Base-by-base conservation (phyloP, 2,113 vertebrate genomes). In the Poeciliopsis turrubarensis region DNA sequence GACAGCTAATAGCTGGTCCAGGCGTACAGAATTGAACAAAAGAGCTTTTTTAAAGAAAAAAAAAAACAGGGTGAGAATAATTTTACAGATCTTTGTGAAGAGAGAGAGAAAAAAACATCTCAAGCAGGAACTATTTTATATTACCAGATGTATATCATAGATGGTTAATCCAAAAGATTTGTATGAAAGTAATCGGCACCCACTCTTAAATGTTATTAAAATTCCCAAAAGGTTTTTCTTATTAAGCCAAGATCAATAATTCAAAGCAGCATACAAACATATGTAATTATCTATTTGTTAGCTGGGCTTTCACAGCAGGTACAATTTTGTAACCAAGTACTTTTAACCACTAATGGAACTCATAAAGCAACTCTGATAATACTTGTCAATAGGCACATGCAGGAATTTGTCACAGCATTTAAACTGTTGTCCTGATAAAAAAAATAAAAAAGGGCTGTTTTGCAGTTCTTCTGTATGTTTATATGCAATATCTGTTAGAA, bases 1-100 rank as follows among this genome's bases (percentile, higher is more conserved):
- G 82, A 84, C 68, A 62, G 66, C 63, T 54, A 34, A 54, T 71
- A 25, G 51, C 8, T 12, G 39, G 34, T 31, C 64, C 17, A 11
- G 25, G 47, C 83, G 10, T 77, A 65, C 61, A 61, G 17, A 73
- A 37, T 10, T 22, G 64, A 60, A 75, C 15, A 11, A 44, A 47
- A 47, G 5, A 47, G 4, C 73, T 65, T 75, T 65, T 67, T 37
- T 0, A 37, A 11, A 11, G 0, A 3, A 2, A 12, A 3, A 2
- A 12, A 37, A 39, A 39, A 27, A 32, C 5, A 34, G 1, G 44
- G 44, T 47, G 34, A 25, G 2, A 11, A 34, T 22, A 65, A 25
- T 29, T 29, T 62, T 62, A 19, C 29, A 30, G 0, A 57, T 57
- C 17, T 19, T 57, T 11, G 19, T 57, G 19, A 19, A 17, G 47